A percentile compares a stretch with the other conserved stretches of the same genome.
Conservation (phyloP, 2,113 vertebrate species). For the Hypanus sabinus region DNA sequence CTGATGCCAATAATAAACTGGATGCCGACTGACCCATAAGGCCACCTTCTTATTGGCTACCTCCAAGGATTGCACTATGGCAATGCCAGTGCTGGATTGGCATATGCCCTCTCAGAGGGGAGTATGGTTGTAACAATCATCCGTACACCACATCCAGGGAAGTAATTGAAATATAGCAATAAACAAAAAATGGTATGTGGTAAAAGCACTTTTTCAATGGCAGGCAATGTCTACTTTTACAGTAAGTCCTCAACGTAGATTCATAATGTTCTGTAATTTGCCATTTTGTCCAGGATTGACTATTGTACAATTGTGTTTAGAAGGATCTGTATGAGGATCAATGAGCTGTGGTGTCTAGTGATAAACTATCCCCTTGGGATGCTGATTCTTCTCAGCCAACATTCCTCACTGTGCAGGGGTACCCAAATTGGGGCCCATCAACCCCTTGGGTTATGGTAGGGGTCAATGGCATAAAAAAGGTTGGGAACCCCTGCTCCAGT, state of each 20-base stretch:
- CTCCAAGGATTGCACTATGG: neutral
- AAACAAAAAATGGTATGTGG: neutral
- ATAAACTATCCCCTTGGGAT: neutral
- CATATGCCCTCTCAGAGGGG: neutral
- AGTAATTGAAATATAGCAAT: slow-evolving; percentile 9
- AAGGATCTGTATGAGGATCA: slow-evolving; percentile 8
- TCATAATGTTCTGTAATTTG: neutral
- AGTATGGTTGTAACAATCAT: neutral
- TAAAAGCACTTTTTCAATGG: neutral
- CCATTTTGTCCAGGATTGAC: slow-evolving; percentile 30
- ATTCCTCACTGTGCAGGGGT: neutral
- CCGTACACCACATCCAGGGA: neutral
- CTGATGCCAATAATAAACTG: neutral
- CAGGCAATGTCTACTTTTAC: slow-evolving; percentile 27
- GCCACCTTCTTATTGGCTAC: neutral
- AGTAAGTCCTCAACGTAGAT: neutral
- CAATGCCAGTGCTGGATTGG: neutral
- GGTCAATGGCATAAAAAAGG: no score
- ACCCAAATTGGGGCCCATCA: no score
- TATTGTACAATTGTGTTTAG: slow-evolving; percentile 5
- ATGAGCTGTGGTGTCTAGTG: slow-evolving; percentile 24
- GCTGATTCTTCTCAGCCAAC: neutral
- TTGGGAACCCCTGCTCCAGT: neutral
- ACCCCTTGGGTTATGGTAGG: no score
- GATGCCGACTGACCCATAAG: neutral